Base-by-base conservation (phyloP, 2,113 vertebrate species). In the Conger conger region DNA sequence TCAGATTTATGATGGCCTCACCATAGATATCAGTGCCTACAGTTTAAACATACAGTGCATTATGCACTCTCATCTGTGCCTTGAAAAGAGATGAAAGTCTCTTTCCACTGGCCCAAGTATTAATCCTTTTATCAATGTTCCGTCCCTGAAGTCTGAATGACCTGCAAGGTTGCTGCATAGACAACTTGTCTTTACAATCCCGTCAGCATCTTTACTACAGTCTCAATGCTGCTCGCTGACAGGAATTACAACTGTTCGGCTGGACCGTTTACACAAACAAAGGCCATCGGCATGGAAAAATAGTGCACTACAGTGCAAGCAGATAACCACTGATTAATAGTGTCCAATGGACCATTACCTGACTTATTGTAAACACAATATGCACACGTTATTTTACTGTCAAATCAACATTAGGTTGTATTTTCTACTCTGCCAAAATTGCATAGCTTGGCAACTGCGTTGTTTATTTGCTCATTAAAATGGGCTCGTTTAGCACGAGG, bases 121-220 rank as follows among this genome's bases (percentile, higher is more conserved):
- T 86, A 89, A 88, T 91, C 86, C 86, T 77, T 88, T 88, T 85
- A 90, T 86, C 86, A 86, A 90, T 86, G 78, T 73, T 76, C 81
- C 79, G 80, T 89, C 87, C 86, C 89, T 86, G 85, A 86, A 86
- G 83, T 87, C 88, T 37, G 68, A 27, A 57, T 79, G 76, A 91
- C 85, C 83, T 88, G 91, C 91, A 94, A 94, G 93, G 92, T 94
- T 91, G 89, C 81, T 84, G 83, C 91, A 87, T 83, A 42, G 91
- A 93, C 91, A 92, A 89, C 93, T 93, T 91, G 91, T 92, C 93
- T 94, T 94, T 94, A 92, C 90, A 91, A 92, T 92, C 87, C 90
- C 89, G 92, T 93, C 93, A 90, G 92, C 73, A 40, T 85, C 92
- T 93, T 92, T 89, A 92, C 90, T 86, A 92, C 91, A 91, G 91